phyloP scores from a whole-genome alignment of 2,888 invertebrate genomes.

The Stegana nigrithorax region DNA sequence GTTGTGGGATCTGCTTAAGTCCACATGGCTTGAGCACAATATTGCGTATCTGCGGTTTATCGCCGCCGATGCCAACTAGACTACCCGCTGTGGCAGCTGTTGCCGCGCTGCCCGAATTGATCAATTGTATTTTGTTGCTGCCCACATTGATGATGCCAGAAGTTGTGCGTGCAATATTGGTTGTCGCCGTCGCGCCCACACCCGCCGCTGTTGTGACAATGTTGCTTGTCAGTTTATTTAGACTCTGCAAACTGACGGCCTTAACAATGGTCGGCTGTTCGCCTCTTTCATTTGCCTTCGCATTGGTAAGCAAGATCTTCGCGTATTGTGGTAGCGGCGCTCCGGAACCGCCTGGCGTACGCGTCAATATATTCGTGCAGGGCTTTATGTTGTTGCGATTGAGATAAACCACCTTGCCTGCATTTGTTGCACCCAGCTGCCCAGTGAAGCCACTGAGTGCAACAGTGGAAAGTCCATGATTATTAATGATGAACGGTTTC shows the following conservation, averaged over 20 bases:
- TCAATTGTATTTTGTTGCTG: conserved; percentile 37
- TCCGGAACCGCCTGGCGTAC: conserved; percentile 50
- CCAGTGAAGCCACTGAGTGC: no score
- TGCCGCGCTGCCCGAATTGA: background rate
- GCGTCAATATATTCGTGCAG: conserved; percentile 56
- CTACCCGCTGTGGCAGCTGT: background rate
- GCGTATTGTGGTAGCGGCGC: conserved; percentile 47
- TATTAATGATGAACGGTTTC: conserved; percentile 58
- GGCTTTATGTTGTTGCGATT: conserved; percentile 66
- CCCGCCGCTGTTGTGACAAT: conserved; percentile 11
- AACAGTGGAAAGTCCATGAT: no score
- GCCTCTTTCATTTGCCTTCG: conserved; percentile 32
- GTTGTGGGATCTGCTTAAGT: conserved; percentile 48
- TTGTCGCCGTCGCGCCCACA: conserved; percentile 24
- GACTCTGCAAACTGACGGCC: conserved; percentile 45
- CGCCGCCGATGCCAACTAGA: conserved; percentile 3
- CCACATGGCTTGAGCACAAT: conserved; percentile 53
- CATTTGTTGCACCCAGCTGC: conserved; percentile 22
- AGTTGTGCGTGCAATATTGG: conserved; percentile 17
- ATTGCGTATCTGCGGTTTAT: conserved; percentile 46
- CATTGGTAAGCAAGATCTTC: conserved; percentile 58
- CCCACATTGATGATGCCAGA: conserved; percentile 40
- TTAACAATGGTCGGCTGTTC: conserved; percentile 45
- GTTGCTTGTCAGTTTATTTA: conserved; percentile 36
- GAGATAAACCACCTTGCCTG: conserved; percentile 63